Evolutionary conservation across 2,888 invertebrate species (phyloP).

Genomic region (Thelaira solivaga): DNA sequence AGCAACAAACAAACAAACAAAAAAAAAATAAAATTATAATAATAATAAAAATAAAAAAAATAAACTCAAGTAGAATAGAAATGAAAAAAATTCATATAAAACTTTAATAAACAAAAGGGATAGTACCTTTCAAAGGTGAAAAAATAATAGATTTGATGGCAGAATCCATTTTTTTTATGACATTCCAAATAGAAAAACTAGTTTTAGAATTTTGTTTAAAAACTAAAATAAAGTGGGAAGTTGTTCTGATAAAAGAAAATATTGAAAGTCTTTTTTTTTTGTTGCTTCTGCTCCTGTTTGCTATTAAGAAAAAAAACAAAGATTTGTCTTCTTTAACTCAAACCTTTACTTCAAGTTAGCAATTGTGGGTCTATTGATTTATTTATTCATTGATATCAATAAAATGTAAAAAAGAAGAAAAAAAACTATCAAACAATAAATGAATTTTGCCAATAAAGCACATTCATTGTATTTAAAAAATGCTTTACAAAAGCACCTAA

Average conservation of each 20-base stretch:
- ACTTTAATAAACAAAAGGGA: too few species aligned
- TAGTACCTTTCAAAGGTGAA: too few species aligned
- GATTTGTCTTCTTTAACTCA: neutral
- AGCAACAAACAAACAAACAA: conserved; percentile 39
- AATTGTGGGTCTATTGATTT: neutral
- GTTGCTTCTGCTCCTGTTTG: too few species aligned
- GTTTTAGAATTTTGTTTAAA: too few species aligned
- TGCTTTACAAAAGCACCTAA: conserved; percentile 68
- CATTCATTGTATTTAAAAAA: conserved; percentile 74
- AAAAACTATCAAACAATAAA: conserved; percentile 67
- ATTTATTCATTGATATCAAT: conserved; percentile 27
- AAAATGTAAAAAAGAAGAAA: too few species aligned
- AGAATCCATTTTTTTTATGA: neutral
- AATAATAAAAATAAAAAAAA: conserved; percentile 29
- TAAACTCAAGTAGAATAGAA: neutral
- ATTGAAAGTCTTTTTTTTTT: too few species aligned
- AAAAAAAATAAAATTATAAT: conserved; percentile 45
- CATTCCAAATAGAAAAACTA: neutral
- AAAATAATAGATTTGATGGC: neutral
- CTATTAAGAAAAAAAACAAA: neutral
- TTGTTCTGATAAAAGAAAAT: too few species aligned
- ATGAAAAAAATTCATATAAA: neutral
- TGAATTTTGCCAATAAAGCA: conserved; percentile 76
- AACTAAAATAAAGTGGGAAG: too few species aligned
- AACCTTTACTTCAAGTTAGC: neutral